phyloP scores from a whole-genome alignment of 2,888 invertebrate genomes.

The Galerucella calmariensis region DNA sequence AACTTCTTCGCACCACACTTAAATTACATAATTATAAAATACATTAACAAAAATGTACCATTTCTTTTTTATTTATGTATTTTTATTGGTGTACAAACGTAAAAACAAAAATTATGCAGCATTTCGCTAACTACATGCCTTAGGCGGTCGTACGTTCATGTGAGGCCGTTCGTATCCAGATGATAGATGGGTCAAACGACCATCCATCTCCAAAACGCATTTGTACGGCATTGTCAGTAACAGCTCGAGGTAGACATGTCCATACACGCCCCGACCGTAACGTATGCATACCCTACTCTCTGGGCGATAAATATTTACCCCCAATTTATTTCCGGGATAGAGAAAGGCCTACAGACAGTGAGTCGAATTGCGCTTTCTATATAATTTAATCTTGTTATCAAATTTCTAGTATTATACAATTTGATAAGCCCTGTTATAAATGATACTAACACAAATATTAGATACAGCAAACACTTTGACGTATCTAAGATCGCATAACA shows the following conservation, averaged over 20 bases:
- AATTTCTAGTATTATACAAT: no score
- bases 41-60: background rate
- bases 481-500: conserved; percentile 50
- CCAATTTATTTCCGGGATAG: conserved; percentile 47
- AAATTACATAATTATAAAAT: background rate
- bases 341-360: background rate
- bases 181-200: conserved; percentile 61
- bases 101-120: conserved; percentile 29
- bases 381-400: background rate
- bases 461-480: conserved; percentile 39
- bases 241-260: conserved; percentile 51
- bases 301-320: conserved; percentile 50
- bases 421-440: no score
- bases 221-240: conserved; percentile 58
- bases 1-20: background rate
- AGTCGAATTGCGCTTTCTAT: background rate
- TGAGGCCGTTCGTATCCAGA: conserved; percentile 59
- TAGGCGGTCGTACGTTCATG: conserved; percentile 31
- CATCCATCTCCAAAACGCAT: conserved; percentile 60
- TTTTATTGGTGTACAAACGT: conserved; percentile 10
- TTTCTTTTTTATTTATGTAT: background rate
- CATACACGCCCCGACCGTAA: conserved; percentile 45
- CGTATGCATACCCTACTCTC: conserved; percentile 42
- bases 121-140: conserved; percentile 28
- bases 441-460: background rate